These are phyloP conservation scores for Okamejei kenojei DNA, from an alignment of 2,797 vertebrate species.

Conservation along the genomic window DNA sequence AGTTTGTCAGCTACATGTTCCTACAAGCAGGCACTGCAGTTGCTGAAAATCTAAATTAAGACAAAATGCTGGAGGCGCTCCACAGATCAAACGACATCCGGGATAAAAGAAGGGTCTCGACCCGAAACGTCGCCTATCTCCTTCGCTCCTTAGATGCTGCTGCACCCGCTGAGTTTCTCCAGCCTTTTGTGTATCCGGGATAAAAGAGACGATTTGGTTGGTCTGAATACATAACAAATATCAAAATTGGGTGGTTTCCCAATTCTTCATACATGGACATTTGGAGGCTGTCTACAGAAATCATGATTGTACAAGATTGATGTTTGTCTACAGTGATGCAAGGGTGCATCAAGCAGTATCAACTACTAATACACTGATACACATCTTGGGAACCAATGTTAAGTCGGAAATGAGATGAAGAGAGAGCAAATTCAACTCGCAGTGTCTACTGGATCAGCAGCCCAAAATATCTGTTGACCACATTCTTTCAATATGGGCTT, in stretches of 20 bases:
- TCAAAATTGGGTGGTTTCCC: background rate
- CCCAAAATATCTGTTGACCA: background rate
- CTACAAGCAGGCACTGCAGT: background rate
- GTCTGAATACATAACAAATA: background rate
- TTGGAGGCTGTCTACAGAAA: background rate
- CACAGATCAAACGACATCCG: no score
- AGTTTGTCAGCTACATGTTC: background rate
- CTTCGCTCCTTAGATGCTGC: no score
- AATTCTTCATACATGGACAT: background rate
- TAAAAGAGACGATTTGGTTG: background rate
- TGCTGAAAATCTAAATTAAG: no score
- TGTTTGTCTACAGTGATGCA: background rate
- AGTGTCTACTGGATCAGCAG: background rate
- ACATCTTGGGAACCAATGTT: background rate
- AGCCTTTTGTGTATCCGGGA: no score
- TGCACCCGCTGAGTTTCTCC: no score
- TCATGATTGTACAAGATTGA: background rate
- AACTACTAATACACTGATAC: background rate
- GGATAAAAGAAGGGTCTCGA: no score
- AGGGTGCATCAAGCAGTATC: background rate
- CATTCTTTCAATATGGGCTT: background rate
- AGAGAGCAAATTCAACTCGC: background rate
- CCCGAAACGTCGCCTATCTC: no score
- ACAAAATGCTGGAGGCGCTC: no score
- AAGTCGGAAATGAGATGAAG: background rate